A percentile compares a stretch with the other conserved stretches of the same genome.
phyloP scores from a whole-genome alignment of 1,140 invertebrate genomes.

The Drosophila pseudoananassae region DNA sequence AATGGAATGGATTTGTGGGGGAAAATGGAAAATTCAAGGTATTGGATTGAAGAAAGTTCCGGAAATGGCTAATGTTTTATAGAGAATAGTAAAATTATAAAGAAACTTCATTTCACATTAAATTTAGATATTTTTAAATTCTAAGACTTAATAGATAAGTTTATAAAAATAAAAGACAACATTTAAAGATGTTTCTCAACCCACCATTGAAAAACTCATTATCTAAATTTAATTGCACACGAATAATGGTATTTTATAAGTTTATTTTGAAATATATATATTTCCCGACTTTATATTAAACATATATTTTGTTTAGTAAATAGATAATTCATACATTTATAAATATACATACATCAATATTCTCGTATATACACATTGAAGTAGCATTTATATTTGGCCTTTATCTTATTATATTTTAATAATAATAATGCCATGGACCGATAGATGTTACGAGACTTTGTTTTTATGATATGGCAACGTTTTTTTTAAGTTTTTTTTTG shows the following conservation, averaged over 20 bases:
- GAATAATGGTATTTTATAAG: slow-evolving; percentile 41
- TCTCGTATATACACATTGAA: slow-evolving; percentile 51
- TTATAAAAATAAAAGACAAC: no score
- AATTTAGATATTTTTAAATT: no score
- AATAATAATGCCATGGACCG: slow-evolving; percentile 34
- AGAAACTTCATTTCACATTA: no score
- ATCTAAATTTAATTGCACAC: slow-evolving; percentile 31
- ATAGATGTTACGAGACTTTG: slow-evolving; percentile 32
- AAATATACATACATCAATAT: slow-evolving; percentile 23
- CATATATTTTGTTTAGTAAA: slow-evolving; percentile 9
- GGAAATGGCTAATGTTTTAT: not conserved
- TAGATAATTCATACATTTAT: slow-evolving; percentile 28
- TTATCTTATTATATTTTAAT: slow-evolving; percentile 1
- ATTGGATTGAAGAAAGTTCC: not conserved
- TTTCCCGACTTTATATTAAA: slow-evolving; percentile 32
- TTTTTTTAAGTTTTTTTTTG: slow-evolving; percentile 19
- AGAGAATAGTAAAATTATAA: no score
- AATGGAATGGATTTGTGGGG: slow-evolving; percentile 29
- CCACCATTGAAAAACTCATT: slow-evolving; percentile 23
- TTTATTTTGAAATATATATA: slow-evolving; percentile 52
- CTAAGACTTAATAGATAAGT: no score
- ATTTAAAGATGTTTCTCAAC: no score
- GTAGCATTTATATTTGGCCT: slow-evolving; percentile 3
- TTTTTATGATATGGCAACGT: slow-evolving; percentile 49
- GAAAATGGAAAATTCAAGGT: slow-evolving; percentile 16